Base-by-base conservation (phyloP, 2,113 vertebrate genomes). In the Cinclus mexicanus region DNA sequence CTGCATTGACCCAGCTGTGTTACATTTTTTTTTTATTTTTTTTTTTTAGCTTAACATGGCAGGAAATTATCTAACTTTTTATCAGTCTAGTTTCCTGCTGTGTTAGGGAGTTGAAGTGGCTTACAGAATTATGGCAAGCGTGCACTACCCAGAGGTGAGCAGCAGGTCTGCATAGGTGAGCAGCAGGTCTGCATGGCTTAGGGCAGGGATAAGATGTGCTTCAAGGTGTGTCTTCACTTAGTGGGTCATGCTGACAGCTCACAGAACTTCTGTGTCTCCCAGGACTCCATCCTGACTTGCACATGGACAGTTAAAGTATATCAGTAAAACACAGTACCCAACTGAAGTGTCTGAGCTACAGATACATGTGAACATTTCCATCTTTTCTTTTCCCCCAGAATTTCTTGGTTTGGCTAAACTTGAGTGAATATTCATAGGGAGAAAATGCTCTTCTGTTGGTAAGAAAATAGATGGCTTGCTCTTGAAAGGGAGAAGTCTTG, bases 321-420 rank as follows among this genome's bases (percentile, higher is more conserved):
- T 61, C 12, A 19, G 28, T 69, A 70, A 61, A 82, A 41, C 26
- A 41, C 12, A 14, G 20, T 22, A 55, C 28, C 53, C 24, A 26
- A 0, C 24, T 75, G 35, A 81, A 60, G 74, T 60, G 22, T 41
- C 60, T 60, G 70, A 85, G 49, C 49, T 60, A 14, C 35, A 75
- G 21, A 35, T 55, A 6, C 1, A 3, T 20, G 22, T 39, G 49
- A 79, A 71, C 25, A 68, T 53, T 55, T 64, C 15, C 3, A 9
- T 65, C 3, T 72, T 75, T 37, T 37, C 12, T 59, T 63, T 46
- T 44, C 2, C 41, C 41, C 41, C 25, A 68, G 42, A 31, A n/a
- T 64, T n/a, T 89, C n/a, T 87, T 89, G 9, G 8, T 84, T 91
- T 89, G 57, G 33, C 50, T 84, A 94, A 87, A 71, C 21, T 75